phyloP scores from a whole-genome alignment of 2,797 vertebrate species.

The Helicolenus hilgendorfi region DNA sequence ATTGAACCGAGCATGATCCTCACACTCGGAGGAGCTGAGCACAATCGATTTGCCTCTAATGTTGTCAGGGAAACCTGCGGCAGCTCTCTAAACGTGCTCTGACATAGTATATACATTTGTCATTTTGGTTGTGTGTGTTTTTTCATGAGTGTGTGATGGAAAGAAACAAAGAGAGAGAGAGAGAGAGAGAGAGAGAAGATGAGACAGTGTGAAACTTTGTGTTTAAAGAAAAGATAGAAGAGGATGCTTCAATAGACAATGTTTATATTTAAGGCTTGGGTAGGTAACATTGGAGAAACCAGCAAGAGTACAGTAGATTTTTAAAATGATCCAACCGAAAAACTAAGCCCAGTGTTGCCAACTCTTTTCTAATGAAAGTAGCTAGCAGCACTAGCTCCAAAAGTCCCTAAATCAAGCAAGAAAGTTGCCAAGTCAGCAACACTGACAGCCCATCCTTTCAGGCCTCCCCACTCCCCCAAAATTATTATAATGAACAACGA shows the following conservation, averaged over 20 bases:
- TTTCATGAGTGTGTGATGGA: background rate
- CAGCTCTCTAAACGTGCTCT: constrained; percentile 21
- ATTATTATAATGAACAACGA: no score
- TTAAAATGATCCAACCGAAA: no score
- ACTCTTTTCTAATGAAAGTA: no score
- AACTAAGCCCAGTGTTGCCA: no score
- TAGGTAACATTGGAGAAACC: background rate
- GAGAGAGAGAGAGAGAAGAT: background rate
- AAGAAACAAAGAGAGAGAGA: background rate
- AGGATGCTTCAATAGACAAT: background rate
- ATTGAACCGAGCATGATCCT: constrained; percentile 49
- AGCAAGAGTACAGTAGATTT: background rate
- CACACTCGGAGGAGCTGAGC: constrained; percentile 24
- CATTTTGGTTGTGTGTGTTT: background rate
- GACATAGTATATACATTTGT: constrained; percentile 3
- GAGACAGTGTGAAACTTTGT: background rate
- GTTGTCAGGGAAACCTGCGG: constrained; percentile 64
- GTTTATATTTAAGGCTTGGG: background rate
- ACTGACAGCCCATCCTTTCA: no score
- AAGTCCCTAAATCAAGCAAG: no score
- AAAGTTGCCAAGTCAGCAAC: no score
- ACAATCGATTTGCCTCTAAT: constrained; percentile 51
- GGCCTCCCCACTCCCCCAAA: no score
- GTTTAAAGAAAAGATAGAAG: background rate
- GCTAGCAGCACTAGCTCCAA: no score